Evolutionary conservation across 2,113 vertebrate genomes (phyloP).

Genomic region (Anseranas semipalmata): DNA sequence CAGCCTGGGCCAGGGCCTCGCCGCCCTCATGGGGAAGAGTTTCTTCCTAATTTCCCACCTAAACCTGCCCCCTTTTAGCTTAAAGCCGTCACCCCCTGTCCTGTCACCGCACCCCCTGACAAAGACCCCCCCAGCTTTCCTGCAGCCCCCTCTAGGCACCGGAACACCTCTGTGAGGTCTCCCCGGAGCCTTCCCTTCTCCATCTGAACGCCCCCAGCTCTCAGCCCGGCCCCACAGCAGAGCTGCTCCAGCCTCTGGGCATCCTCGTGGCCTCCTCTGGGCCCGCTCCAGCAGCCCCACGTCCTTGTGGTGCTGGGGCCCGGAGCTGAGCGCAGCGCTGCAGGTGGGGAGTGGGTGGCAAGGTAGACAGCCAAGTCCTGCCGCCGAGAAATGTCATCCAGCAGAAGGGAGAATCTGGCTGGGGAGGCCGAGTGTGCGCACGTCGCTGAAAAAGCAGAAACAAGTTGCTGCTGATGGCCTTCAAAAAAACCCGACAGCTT

Average conservation of each 20-base stretch:
- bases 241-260: neutral
- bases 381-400: neutral
- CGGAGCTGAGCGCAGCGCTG: neutral
- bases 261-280: too few species aligned
- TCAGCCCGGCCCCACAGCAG: neutral
- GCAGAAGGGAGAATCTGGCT: neutral
- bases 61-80: neutral
- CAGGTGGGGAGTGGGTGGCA: neutral
- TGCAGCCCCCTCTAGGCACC: neutral
- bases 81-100: neutral
- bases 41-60: neutral
- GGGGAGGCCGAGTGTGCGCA: rapidly evolving
- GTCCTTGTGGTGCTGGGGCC: neutral
- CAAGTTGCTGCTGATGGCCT: neutral
- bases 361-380: neutral
- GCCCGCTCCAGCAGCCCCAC: neutral
- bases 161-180: neutral
- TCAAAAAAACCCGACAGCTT: neutral
- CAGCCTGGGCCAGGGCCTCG: neutral
- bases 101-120: neutral
- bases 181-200: neutral
- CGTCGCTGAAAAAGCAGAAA: neutral
- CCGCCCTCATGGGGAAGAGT: neutral
- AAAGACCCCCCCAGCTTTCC: neutral
- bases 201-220: neutral